Evolutionary conservation across 2,797 vertebrate genomes (phyloP).

Genomic region (Rhabdomys pumilio): DNA sequence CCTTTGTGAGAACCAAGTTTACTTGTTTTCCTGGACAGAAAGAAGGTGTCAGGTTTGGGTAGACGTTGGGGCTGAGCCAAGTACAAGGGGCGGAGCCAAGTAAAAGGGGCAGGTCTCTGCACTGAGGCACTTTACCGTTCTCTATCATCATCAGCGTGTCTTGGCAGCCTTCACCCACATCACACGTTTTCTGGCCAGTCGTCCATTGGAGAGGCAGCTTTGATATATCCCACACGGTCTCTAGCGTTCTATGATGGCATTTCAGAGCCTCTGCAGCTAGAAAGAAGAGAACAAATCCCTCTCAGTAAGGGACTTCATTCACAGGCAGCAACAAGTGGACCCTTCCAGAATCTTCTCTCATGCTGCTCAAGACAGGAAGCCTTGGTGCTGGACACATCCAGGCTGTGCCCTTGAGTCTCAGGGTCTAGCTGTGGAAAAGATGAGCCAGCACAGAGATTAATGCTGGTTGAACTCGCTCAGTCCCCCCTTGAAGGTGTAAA

Average conservation of each 20-base stretch:
- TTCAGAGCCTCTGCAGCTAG: neutral
- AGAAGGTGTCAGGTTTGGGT: fast-evolving
- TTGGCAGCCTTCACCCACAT: slow-evolving; percentile 17
- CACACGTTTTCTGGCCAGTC: fast-evolving
- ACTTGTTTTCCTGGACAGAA: neutral
- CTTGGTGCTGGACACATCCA: neutral
- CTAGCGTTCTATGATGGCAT: fast-evolving
- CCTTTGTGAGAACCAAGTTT: neutral
- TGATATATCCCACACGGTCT: fast-evolving
- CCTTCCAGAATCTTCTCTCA: neutral
- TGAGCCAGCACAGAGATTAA: neutral
- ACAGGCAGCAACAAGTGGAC: neutral
- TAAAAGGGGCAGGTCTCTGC: too few relatives aligned
- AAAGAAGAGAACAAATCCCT: neutral
- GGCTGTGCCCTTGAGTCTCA: neutral
- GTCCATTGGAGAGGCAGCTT: neutral
- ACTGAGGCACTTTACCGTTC: slow-evolving; percentile 4
- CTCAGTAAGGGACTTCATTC: neutral
- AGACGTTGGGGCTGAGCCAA: neutral
- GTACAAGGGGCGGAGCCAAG: neutral
- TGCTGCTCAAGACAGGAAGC: neutral
- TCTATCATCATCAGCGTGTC: slow-evolving; percentile 43
- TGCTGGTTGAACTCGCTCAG: neutral
- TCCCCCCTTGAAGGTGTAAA: neutral
- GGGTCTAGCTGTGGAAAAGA: neutral